A percentile compares a stretch with the other conserved stretches of the same genome.
Conservation (phyloP, 2,113 vertebrate genomes). For the Butorides virescens region DNA sequence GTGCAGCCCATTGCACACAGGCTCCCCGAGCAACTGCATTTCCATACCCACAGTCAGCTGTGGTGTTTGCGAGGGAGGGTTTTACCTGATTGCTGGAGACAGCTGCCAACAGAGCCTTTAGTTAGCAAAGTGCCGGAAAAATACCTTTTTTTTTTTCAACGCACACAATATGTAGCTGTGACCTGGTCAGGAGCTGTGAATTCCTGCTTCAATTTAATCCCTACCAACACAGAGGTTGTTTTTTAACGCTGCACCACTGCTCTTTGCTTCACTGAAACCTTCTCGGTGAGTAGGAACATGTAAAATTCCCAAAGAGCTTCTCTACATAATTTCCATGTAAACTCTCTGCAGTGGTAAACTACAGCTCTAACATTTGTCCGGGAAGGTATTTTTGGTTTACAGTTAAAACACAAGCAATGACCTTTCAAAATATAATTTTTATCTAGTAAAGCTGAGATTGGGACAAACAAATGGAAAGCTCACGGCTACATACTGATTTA, state of each 20-base stretch:
- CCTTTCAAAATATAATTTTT: background rate
- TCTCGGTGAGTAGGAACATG: too few species aligned
- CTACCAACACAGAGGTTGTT: fast-evolving
- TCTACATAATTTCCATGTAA: background rate
- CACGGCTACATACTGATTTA: background rate
- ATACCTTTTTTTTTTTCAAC: background rate
- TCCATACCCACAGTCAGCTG: background rate
- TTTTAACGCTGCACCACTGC: background rate
- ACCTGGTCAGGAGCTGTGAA: background rate
- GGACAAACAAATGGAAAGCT: background rate
- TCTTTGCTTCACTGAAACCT: background rate
- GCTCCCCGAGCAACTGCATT: background rate
- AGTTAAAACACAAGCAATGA: background rate
- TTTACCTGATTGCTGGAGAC: background rate
- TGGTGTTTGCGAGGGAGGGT: background rate
- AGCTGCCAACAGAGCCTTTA: background rate
- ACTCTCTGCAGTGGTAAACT: background rate
- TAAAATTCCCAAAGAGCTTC: background rate
- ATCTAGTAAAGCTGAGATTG: background rate
- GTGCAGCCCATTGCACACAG: background rate
- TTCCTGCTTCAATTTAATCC: background rate
- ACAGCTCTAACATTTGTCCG: background rate
- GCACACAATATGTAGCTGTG: background rate
- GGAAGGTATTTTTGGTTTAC: background rate
- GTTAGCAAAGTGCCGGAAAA: background rate